A percentile compares a stretch with the other conserved stretches of the same genome.
Conservation (phyloP, 2,113 vertebrate genomes). For the Phoxinus phoxinus region DNA sequence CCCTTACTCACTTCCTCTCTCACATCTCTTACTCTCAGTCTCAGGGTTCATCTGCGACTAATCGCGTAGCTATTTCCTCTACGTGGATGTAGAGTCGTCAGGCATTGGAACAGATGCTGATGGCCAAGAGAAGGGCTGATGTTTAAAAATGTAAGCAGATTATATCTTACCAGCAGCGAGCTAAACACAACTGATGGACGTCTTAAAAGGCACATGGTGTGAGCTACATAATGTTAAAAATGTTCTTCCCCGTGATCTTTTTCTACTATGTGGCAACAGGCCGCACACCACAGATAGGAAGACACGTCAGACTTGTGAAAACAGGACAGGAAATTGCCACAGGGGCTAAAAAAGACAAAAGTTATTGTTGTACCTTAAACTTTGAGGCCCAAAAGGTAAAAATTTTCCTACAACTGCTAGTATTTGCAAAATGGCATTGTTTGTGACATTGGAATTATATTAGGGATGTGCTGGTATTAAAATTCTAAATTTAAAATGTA, state of each 20-base stretch:
- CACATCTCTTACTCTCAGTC: slow-evolving; percentile 43
- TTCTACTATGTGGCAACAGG: slow-evolving; percentile 72
- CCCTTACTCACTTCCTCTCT: slow-evolving; percentile 61
- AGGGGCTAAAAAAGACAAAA: slow-evolving; percentile 59
- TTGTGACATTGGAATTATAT: background rate
- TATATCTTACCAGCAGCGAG: slow-evolving; percentile 43
- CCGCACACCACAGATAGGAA: slow-evolving; percentile 72
- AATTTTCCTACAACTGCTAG: background rate
- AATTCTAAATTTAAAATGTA: no score
- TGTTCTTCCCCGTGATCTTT: slow-evolving; percentile 52
- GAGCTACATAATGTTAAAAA: slow-evolving; percentile 47
- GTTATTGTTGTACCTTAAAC: slow-evolving; percentile 2
- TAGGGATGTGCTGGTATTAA: background rate
- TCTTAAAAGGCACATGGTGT: background rate
- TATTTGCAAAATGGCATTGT: slow-evolving; percentile 1
- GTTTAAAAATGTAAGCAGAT: slow-evolving; percentile 18
- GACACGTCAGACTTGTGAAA: slow-evolving; percentile 73
- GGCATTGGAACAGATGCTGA: slow-evolving; percentile 10
- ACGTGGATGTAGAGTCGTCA: slow-evolving; percentile 9
- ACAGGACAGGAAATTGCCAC: slow-evolving; percentile 78
- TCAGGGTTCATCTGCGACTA: slow-evolving; percentile 33
- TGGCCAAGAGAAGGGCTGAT: background rate
- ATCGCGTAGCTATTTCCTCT: slow-evolving; percentile 50
- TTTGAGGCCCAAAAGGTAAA: background rate
- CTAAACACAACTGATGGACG: slow-evolving; percentile 12